Percentiles rank a stretch among this genome's conserved stretches.
phyloP scores from a whole-genome alignment of 1,140 invertebrate genomes.

The Charaxes varanes region DNA sequence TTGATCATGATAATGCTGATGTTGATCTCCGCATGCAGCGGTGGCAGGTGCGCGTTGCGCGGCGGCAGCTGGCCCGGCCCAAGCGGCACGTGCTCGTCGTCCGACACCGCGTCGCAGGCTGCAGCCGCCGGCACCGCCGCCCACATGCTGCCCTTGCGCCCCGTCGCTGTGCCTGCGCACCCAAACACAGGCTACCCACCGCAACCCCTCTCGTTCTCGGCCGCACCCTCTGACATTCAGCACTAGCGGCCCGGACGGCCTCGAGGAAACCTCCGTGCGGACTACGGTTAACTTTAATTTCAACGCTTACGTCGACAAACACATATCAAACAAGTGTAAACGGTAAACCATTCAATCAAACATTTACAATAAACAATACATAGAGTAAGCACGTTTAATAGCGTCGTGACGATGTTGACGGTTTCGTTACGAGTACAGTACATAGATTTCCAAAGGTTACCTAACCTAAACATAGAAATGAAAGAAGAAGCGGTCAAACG shows the following conservation, averaged over 20 bases:
- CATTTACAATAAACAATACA: constrained; percentile 64
- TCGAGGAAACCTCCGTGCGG: constrained; percentile 18
- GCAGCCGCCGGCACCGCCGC: constrained; percentile 59
- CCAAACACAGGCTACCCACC: constrained; percentile 30
- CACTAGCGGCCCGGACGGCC: constrained; percentile 9
- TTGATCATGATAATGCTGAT: constrained; percentile 92
- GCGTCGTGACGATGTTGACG: constrained; percentile 65
- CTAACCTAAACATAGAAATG: constrained; percentile 67
- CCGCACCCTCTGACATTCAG: neutral
- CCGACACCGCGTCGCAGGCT: constrained; percentile 43
- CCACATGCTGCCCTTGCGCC: constrained; percentile 73
- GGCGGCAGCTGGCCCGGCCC: constrained; percentile 87
- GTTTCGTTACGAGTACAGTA: constrained; percentile 41
- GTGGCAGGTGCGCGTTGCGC: constrained; percentile 80
- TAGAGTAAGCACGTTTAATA: constrained; percentile 71
- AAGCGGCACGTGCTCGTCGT: constrained; percentile 72
- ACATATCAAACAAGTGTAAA: constrained; percentile 48
- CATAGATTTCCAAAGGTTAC: constrained; percentile 50
- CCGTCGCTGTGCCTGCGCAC: constrained; percentile 55
- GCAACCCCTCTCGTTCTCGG: constrained; percentile 18
- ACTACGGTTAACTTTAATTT: constrained; percentile 21
- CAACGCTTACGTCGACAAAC: constrained; percentile 21
- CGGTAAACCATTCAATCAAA: constrained; percentile 62
- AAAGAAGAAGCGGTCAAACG: constrained; percentile 68
- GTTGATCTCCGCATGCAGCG: constrained; percentile 86